A percentile compares a stretch with the other conserved stretches of the same genome.
Conservation (phyloP, 2,113 vertebrate species). For the Pogonocichla stellata region DNA sequence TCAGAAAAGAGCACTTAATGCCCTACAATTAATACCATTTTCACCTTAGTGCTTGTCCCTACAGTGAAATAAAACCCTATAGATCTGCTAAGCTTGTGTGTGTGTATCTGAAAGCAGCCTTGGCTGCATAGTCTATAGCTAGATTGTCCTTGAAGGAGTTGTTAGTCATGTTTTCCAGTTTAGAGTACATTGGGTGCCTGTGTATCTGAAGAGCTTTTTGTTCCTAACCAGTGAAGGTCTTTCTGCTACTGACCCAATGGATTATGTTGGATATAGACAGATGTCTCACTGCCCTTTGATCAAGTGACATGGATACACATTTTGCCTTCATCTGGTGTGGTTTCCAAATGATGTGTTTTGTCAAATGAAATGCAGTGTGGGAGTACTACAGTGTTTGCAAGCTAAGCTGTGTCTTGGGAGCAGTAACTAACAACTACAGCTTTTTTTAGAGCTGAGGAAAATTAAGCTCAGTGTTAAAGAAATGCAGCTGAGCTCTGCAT, state of each 20-base stretch:
- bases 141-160: background rate
- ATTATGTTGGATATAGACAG: background rate
- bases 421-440: background rate
- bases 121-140: background rate
- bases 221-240: background rate
- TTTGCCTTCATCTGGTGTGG: background rate
- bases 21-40: background rate
- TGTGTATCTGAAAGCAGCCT: background rate
- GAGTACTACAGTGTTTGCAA: conserved; percentile 38
- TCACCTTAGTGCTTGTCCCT: background rate
- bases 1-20: background rate
- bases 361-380: conserved; percentile 16
- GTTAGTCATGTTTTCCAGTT: background rate
- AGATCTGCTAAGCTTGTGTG: background rate
- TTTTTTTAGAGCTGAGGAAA: conserved; percentile 31
- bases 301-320: background rate
- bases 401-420: conserved; percentile 38
- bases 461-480: background rate
- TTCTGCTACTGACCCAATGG: background rate
- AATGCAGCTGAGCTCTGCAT: background rate
- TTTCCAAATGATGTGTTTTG: background rate
- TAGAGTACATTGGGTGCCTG: background rate
- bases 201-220: background rate
- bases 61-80: background rate
- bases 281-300: background rate